Evolutionary conservation across 2,888 invertebrate genomes (phyloP).

Genomic region (Plemyria rubiginata): DNA sequence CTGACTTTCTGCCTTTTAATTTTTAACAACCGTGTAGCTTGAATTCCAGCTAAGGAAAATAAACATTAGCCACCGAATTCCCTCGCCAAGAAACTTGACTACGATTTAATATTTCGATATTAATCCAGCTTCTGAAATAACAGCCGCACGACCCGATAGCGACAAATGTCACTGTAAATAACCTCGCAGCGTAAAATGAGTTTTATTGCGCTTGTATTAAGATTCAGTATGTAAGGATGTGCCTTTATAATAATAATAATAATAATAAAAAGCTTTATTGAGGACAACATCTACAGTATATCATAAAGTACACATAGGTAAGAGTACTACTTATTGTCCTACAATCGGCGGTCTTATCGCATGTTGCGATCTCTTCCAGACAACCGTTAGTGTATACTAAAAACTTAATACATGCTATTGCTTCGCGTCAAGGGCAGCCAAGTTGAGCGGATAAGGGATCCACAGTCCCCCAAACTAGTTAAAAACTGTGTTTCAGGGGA

Average conservation of each 20-base stretch:
- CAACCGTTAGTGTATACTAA: too few relatives aligned
- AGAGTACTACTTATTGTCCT: too few relatives aligned
- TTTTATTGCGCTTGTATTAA: not conserved
- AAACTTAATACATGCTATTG: too few relatives aligned
- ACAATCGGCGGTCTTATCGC: too few relatives aligned
- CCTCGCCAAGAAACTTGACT: constrained; percentile 26
- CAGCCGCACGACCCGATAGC: constrained; percentile 32
- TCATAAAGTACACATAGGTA: too few relatives aligned
- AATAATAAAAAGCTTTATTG: too few relatives aligned
- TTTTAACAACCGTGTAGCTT: constrained; percentile 11
- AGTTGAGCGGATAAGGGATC: too few relatives aligned
- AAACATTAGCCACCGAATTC: constrained; percentile 20
- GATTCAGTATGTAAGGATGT: not conserved
- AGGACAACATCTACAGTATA: too few relatives aligned
- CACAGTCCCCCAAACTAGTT: too few relatives aligned
- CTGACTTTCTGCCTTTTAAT: not conserved
- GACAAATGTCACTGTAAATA: constrained; percentile 15
- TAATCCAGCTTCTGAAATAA: constrained; percentile 41
- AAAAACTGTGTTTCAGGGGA: too few relatives aligned
- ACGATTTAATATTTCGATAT: constrained; percentile 33
- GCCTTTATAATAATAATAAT: not conserved
- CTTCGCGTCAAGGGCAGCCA: too few relatives aligned
- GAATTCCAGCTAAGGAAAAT: constrained; percentile 18
- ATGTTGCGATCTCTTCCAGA: too few relatives aligned
- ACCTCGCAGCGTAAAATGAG: not conserved